Evolutionary conservation across 2,113 vertebrate genomes (phyloP).

Genomic region (Otus sunia): DNA sequence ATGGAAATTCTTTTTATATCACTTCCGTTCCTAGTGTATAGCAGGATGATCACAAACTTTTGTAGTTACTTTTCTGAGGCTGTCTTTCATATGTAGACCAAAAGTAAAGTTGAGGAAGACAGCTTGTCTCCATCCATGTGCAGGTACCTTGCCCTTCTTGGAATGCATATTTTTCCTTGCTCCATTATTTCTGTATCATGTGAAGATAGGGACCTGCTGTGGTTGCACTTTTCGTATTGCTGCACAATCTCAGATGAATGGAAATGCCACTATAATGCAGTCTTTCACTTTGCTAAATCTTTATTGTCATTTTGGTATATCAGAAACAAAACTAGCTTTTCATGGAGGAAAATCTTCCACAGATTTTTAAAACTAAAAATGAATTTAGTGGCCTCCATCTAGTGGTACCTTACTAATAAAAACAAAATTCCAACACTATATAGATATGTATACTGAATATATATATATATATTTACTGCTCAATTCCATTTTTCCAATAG

Average conservation of each 20-base stretch:
- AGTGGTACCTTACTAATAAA: neutral
- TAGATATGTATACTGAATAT: neutral
- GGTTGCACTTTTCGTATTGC: neutral
- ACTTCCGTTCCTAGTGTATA: conserved; percentile 17
- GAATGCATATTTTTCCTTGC: neutral
- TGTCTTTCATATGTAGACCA: conserved; percentile 62
- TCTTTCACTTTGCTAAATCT: neutral
- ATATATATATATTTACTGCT: neutral
- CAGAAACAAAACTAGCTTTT: neutral
- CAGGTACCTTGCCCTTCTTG: neutral
- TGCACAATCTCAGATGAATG: neutral
- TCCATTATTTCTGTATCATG: neutral
- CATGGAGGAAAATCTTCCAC: neutral
- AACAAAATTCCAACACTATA: neutral
- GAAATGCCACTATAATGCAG: neutral
- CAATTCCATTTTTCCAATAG: neutral
- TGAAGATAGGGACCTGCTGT: neutral
- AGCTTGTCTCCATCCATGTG: conserved; percentile 14
- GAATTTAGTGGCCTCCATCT: neutral
- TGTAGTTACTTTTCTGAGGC: conserved; percentile 34
- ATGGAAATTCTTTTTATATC: conserved; percentile 55
- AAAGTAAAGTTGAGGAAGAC: conserved; percentile 55
- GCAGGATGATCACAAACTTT: conserved; percentile 16
- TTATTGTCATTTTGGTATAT: neutral
- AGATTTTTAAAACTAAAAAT: neutral